Evolutionary conservation across 2,888 invertebrate species (phyloP), one percentile per base, ranked within the genome.

Genomic region (Agrotis clavis): DNA sequence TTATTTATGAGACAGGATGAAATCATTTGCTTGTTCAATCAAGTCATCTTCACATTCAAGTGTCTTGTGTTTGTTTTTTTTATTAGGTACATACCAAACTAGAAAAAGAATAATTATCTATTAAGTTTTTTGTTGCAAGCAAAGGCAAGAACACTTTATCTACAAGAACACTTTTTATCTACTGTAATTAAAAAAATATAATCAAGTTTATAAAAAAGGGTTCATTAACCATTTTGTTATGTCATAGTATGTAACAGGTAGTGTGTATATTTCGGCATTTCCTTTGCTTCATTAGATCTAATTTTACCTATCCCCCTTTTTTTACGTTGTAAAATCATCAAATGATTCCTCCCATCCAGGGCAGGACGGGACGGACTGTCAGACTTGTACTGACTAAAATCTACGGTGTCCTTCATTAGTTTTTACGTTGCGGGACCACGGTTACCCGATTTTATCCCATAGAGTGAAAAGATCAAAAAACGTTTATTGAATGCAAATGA

Each of bases 171-270:
- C 25, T 25, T 25, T 25, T 25, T 25, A 25, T 25, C 41, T 11
- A 0, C 45, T 47, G 48, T 48, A 67, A 61, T 51, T 67, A 71
- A 80, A 60, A 30, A 75, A 60, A 57, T 21, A 21, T 5, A 16
- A 0, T 41, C 41, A 41, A 41, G 41, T 16, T 59, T 9, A 48
- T n/a, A 75, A 74, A 80, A 80, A 80, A 50, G 50, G 48, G 80
- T 75, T 79, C 80, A 71, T 67, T 65, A 80, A 57, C 80, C 63
- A 71, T 67, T 67, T 45, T 25, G 25, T 74, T 65, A 62, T 56
- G 45, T 61, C n/a, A 69, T 59, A 18, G 30, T 50, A 13, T 21
- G 16, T 47, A 54, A 60, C 56, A 53, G 6, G 51, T 50, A 59
- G 57, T 47, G 11, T 16, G 1, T 71, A 16, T 53, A 41, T 45